Evolutionary conservation across 2,888 invertebrate species (phyloP).

Genomic region (Calameuta filiformis): DNA sequence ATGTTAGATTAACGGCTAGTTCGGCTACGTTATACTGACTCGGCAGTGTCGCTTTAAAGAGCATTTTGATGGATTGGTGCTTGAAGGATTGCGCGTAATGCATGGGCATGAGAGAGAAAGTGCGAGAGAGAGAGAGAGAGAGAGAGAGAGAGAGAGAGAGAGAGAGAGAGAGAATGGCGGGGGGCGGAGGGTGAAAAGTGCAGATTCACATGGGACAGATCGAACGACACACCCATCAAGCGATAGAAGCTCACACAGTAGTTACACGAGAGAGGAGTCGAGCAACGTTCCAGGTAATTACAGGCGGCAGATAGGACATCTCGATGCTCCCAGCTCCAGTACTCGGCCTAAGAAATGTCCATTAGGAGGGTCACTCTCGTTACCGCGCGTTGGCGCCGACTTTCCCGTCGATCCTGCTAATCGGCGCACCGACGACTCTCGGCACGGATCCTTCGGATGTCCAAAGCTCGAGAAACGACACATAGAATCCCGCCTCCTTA

Average conservation of each 20-base stretch:
- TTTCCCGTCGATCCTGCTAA: no score
- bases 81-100: no score
- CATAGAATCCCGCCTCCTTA: conserved; percentile 25
- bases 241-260: no score
- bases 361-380: conserved; percentile 30
- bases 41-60: no score
- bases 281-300: conserved; percentile 37
- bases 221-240: no score
- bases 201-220: no score
- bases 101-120: background rate
- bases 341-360: conserved; percentile 37
- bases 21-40: no score
- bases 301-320: conserved; percentile 49
- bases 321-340: conserved; percentile 29
- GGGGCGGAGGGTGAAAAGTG: background rate
- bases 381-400: conserved; percentile 4
- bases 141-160: background rate
- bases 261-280: no score
- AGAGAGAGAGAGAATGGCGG: background rate
- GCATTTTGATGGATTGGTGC: no score
- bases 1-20: no score
- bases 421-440: background rate
- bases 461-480: conserved; percentile 38
- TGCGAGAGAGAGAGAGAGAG: background rate
- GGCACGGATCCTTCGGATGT: conserved; percentile 23